phyloP scores from a whole-genome alignment of 2,797 vertebrate genomes.

The Mormyrus proboscirostris region DNA sequence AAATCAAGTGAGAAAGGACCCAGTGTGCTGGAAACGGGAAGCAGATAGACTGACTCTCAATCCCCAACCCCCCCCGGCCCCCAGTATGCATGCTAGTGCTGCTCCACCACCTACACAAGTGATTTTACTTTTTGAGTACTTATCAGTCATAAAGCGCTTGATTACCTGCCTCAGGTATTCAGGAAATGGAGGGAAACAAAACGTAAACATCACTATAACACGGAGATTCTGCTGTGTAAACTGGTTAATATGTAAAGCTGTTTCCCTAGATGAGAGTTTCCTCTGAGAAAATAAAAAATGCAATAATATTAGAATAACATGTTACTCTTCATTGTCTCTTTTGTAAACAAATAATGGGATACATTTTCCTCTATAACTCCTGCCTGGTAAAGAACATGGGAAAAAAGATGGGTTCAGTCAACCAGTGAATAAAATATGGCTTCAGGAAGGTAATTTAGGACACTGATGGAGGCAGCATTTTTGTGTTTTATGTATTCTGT shows the following conservation, averaged over 20 bases:
- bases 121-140: background rate
- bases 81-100: background rate
- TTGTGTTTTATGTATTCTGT: background rate
- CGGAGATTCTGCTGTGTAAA: background rate
- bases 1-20: background rate
- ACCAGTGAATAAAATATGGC: background rate
- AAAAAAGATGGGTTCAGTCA: background rate
- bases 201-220: background rate
- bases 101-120: background rate
- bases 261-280: background rate
- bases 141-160: background rate
- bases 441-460: background rate
- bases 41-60: background rate
- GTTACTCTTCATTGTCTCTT: background rate
- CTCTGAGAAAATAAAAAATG: background rate
- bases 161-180: background rate
- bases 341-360: background rate
- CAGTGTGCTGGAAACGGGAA: background rate
- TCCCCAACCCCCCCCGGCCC: no score
- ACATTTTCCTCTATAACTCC: background rate
- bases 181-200: background rate
- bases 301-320: constrained; percentile 3
- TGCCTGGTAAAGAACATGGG: background rate
- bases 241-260: background rate
- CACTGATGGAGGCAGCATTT: background rate